phyloP scores from a whole-genome alignment of 1,140 invertebrate species.

The Metopolophium dirhodum region DNA sequence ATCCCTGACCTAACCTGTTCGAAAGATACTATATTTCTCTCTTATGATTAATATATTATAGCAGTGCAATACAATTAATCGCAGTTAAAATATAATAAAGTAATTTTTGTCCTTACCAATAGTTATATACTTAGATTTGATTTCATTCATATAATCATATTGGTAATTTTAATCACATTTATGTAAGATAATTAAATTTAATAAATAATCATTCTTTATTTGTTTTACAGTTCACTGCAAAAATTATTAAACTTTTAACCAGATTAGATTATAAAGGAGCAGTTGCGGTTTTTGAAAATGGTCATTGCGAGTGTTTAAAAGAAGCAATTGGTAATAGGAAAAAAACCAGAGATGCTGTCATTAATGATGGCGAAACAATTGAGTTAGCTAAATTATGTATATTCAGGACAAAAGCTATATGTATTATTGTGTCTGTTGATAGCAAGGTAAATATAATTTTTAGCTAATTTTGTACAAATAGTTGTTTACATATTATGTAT shows the following conservation, averaged over 20 bases:
- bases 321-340: slow-evolving; percentile 41
- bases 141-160: no score
- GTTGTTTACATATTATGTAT: no score
- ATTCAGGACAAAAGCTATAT: slow-evolving; percentile 36
- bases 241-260: slow-evolving; percentile 51
- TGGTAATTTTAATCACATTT: neutral
- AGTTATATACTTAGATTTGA: neutral
- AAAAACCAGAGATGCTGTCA: neutral
- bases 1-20: no score
- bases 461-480: neutral
- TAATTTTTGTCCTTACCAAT: no score
- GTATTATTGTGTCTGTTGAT: slow-evolving; percentile 43
- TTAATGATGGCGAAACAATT: slow-evolving; percentile 32
- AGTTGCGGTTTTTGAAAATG: slow-evolving; percentile 53
- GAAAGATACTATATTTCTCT: neutral
- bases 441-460: slow-evolving; percentile 29
- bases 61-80: no score
- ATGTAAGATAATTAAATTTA: neutral
- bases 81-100: no score
- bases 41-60: neutral
- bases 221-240: slow-evolving; percentile 30
- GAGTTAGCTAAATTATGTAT: slow-evolving; percentile 50
- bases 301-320: slow-evolving; percentile 49
- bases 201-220: neutral
- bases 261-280: slow-evolving; percentile 30